These are phyloP conservation scores for Furnarius figulus DNA, from an alignment of 2,113 vertebrate genomes.

Conservation along the genomic window DNA sequence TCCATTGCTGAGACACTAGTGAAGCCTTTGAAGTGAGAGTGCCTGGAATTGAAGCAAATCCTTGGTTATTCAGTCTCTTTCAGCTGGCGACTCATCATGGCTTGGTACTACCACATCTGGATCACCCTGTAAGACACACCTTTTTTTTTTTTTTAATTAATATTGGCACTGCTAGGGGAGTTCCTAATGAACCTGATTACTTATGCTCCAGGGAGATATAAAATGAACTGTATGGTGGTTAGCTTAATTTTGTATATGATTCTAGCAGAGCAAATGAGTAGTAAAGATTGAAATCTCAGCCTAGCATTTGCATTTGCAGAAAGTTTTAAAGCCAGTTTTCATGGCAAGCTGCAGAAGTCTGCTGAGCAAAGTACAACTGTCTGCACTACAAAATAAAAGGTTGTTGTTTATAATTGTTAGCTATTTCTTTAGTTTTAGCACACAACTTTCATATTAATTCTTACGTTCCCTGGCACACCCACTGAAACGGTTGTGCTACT, in stretches of 20 bases:
- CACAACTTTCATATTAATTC: neutral
- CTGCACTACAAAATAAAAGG: neutral
- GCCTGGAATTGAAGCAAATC: neutral
- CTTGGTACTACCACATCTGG: neutral
- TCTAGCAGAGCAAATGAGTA: slow-evolving; percentile 1
- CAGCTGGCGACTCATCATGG: neutral
- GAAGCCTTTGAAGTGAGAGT: neutral
- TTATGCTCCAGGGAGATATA: neutral
- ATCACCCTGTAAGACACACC: neutral
- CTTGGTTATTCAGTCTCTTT: neutral
- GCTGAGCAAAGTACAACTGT: neutral
- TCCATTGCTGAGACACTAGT: neutral
- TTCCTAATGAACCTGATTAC: neutral
- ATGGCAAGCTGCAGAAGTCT: neutral
- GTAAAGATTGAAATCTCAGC: neutral
- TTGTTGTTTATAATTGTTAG: neutral
- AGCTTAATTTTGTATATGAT: neutral
- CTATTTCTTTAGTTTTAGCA: neutral
- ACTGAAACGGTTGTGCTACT: neutral
- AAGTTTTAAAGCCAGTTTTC: neutral
- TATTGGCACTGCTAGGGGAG: neutral
- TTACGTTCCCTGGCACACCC: neutral
- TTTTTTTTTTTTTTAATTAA: neutral
- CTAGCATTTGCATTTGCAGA: neutral
- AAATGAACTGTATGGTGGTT: neutral